A percentile compares a stretch with the other conserved stretches of the same genome.
phyloP scores from a whole-genome alignment of 2,888 invertebrate species.

The Phortica magna region DNA sequence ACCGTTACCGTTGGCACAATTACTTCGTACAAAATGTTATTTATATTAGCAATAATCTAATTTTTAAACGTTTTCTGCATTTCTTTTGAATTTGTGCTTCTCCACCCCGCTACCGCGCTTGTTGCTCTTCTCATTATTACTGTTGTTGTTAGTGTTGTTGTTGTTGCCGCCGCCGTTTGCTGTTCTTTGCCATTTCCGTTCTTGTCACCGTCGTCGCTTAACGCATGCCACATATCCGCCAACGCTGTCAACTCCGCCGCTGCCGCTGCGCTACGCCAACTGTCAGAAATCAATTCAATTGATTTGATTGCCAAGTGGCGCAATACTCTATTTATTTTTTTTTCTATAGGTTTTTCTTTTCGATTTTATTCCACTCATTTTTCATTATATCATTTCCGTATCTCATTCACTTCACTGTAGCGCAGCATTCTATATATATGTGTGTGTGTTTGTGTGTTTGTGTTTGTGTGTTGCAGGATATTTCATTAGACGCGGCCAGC shows the following conservation, averaged over 20 bases:
- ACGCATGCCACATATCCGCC: not conserved
- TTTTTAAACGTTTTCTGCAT: constrained; percentile 12
- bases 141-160: not conserved
- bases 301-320: constrained; percentile 17
- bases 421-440: no score
- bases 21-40: not conserved
- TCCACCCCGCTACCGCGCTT: not conserved
- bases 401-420: not conserved
- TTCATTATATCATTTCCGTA: constrained; percentile 27
- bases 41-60: constrained; percentile 29
- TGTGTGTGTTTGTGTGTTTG: not conserved
- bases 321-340: constrained; percentile 5
- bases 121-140: not conserved
- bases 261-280: not conserved
- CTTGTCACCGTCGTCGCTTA: not conserved
- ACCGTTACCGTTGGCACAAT: not conserved
- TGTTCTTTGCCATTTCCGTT: constrained; percentile 17
- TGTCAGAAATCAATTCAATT: constrained; percentile 18
- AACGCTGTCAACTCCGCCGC: not conserved
- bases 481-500: not conserved
- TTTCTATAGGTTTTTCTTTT: not conserved
- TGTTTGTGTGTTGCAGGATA: not conserved
- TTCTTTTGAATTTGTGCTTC: not conserved
- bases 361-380: constrained; percentile 2
- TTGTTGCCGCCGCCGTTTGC: not conserved